Percentiles rank a stretch among this genome's conserved stretches.
Evolutionary conservation across 2,113 vertebrate species (phyloP).

Genomic region (Sinocyclocheilus grahami): DNA sequence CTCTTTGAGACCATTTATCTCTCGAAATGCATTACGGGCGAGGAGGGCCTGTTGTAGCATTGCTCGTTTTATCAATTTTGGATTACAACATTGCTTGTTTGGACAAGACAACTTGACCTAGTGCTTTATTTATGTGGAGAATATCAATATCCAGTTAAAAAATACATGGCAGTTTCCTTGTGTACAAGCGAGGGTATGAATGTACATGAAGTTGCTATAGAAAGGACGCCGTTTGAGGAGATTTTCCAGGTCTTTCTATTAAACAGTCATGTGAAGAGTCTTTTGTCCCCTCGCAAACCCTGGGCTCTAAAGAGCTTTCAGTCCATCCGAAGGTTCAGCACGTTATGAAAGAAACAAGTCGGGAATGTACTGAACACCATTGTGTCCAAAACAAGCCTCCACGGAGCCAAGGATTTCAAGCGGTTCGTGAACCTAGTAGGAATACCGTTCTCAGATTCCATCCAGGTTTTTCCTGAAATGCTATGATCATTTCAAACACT

Average conservation of each 20-base stretch:
- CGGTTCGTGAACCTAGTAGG: constrained; percentile 24
- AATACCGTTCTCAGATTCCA: constrained; percentile 16
- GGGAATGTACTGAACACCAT: constrained; percentile 3
- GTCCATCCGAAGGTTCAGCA: constrained; percentile 36
- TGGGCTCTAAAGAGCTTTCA: constrained; percentile 34
- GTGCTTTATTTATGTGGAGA: neutral
- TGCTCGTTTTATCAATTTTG: neutral
- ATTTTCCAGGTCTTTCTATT: constrained; percentile 35
- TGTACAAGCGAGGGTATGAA: neutral
- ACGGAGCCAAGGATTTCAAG: constrained; percentile 30
- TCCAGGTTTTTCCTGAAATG: neutral
- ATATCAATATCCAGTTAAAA: neutral
- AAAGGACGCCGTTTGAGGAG: constrained; percentile 13
- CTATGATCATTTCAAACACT: neutral
- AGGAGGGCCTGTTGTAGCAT: neutral
- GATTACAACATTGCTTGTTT: constrained; percentile 1
- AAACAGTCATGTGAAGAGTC: constrained; percentile 36
- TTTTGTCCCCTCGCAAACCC: constrained; percentile 13
- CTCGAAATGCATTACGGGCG: constrained; percentile 14
- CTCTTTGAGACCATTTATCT: constrained; percentile 31
- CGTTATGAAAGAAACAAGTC: constrained; percentile 19
- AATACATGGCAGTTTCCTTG: neutral
- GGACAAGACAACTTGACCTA: neutral
- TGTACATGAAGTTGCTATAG: neutral
- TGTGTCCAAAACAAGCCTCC: constrained; percentile 25